Evolutionary conservation across 1,140 invertebrate genomes (phyloP).

Genomic region (Cyphomyrmex costatus): DNA sequence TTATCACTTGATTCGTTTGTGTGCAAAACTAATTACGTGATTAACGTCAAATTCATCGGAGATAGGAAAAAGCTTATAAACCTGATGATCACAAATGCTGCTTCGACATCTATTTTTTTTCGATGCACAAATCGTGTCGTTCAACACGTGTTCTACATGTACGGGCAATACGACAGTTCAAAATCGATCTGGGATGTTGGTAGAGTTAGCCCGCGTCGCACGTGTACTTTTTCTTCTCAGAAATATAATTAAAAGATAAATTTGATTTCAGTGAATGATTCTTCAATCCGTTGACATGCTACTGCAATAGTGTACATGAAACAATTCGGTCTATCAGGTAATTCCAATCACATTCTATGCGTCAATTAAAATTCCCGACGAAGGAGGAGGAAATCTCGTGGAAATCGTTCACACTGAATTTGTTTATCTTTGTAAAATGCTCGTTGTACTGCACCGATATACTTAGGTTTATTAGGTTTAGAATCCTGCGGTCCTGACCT

Average conservation of each 20-base stretch:
- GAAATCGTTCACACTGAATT: background rate
- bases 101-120: constrained; percentile 35
- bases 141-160: constrained; percentile 26
- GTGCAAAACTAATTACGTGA: constrained; percentile 42
- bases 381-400: background rate
- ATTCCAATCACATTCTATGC: background rate
- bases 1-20: background rate
- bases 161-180: background rate
- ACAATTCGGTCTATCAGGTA: background rate
- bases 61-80: constrained; percentile 18
- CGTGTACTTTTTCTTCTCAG: background rate
- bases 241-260: too few relatives aligned
- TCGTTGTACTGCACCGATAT: background rate
- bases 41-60: constrained; percentile 17
- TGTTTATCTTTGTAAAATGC: background rate
- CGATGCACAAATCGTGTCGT: background rate
- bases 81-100: background rate
- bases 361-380: background rate
- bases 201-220: too few relatives aligned
- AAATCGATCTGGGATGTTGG: background rate
- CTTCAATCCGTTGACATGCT: background rate
- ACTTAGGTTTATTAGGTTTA: background rate
- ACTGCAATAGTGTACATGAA: background rate
- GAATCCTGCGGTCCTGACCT: background rate
- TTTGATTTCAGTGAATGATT: background rate